phyloP scores from a whole-genome alignment of 2,113 vertebrate species.

The Heterotis niloticus region DNA sequence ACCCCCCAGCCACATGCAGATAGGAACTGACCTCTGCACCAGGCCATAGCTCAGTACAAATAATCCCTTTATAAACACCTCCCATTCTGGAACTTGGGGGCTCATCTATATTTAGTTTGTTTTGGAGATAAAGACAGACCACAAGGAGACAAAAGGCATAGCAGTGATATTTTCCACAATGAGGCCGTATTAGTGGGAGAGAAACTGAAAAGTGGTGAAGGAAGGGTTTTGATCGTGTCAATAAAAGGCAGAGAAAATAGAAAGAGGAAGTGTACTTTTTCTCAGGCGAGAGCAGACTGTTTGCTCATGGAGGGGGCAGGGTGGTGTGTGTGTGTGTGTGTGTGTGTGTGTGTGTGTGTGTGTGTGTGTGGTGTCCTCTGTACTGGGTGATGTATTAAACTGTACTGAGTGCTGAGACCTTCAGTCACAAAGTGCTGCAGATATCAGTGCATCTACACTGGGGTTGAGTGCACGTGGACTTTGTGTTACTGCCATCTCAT shows the following conservation, averaged over 20 bases:
- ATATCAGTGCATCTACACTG: conserved; percentile 35
- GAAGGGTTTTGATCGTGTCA: neutral
- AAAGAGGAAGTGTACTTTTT: neutral
- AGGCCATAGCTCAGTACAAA: neutral
- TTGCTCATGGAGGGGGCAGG: too few relatives aligned
- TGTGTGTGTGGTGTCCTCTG: neutral
- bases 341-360: too few relatives aligned
- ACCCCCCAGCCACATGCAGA: neutral
- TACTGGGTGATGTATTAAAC: conserved; percentile 26
- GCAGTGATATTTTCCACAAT: neutral
- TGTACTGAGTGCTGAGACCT: neutral
- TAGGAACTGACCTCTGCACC: neutral
- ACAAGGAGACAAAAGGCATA: neutral
- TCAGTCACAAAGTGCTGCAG: conserved; percentile 28
- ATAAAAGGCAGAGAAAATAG: too few relatives aligned
- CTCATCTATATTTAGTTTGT: neutral
- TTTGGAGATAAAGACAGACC: neutral
- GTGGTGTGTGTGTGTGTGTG: too few relatives aligned
- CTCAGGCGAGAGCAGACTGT: neutral
- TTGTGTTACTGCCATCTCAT: conserved; percentile 39
- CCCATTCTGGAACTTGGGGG: neutral
- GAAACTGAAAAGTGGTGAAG: neutral
- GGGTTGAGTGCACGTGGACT: conserved; percentile 52
- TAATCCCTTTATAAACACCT: neutral
- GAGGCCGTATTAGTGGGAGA: neutral